These are phyloP conservation scores for Stercorarius parasiticus DNA, from an alignment of 2,113 vertebrate genomes.

Conservation along the genomic window DNA sequence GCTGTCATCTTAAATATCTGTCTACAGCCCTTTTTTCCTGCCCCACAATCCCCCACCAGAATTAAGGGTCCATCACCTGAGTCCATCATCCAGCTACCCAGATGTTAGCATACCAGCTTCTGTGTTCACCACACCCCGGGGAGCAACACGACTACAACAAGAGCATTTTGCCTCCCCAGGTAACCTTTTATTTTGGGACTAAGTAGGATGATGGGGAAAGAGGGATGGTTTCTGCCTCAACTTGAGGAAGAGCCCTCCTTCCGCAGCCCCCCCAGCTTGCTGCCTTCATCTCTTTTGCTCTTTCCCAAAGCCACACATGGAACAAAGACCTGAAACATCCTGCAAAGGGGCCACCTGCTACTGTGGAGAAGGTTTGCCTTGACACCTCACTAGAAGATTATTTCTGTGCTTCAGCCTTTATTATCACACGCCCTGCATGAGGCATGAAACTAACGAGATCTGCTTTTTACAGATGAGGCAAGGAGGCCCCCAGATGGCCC, in stretches of 20 bases:
- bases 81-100: not conserved
- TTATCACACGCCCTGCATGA: not conserved
- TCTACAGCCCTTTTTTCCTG: not conserved
- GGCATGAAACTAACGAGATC: not conserved
- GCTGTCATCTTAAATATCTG: not conserved
- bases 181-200: not conserved
- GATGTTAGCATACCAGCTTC: not conserved
- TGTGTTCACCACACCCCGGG: not conserved
- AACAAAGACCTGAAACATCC: not conserved
- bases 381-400: accelerated
- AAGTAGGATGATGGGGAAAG: not conserved
- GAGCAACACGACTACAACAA: not conserved
- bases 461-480: not conserved
- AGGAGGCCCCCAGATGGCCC: not conserved
- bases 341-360: not conserved
- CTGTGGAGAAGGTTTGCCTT: not conserved
- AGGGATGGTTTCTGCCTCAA: accelerated
- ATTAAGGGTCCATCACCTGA: not conserved
- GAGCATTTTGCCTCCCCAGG: not conserved
- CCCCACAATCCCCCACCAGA: not conserved
- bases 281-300: not conserved
- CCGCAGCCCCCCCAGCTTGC: accelerated
- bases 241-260: not conserved
- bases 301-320: not conserved
- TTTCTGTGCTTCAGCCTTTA: not conserved